Evolutionary conservation across 2,888 invertebrate genomes (phyloP).

Genomic region (Callyntrura sp.): DNA sequence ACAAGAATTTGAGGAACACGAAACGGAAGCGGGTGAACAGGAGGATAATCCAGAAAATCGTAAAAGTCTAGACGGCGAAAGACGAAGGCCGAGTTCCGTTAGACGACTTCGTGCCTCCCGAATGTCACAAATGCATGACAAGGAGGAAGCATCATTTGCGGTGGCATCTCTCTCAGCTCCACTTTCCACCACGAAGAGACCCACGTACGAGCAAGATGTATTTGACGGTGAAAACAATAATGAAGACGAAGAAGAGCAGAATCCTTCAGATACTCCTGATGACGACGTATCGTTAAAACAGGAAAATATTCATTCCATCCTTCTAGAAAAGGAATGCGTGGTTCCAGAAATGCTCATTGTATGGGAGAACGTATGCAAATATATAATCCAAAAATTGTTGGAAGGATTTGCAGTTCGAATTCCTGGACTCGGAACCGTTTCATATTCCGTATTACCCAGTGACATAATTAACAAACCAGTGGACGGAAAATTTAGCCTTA

Average conservation of each 20-base stretch:
- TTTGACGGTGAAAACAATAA: not conserved
- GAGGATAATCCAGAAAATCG: not conserved
- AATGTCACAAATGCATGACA: not conserved
- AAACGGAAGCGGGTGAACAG: not conserved
- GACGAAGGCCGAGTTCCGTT: not conserved
- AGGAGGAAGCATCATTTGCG: not conserved
- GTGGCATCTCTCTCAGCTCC: not conserved
- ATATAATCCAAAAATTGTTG: slow-evolving; percentile 77
- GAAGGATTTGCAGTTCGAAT: slow-evolving; percentile 78
- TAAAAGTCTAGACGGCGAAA: too few relatives aligned
- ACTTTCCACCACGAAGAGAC: not conserved
- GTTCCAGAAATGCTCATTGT: slow-evolving; percentile 78
- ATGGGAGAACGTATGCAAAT: slow-evolving; percentile 79
- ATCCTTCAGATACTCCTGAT: not conserved
- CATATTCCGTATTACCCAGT: slow-evolving; percentile 18
- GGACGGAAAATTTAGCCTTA: not conserved
- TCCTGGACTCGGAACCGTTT: slow-evolving; percentile 81
- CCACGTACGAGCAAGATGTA: not conserved
- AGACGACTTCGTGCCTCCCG: not conserved
- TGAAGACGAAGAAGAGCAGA: slow-evolving; percentile 3
- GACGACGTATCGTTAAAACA: not conserved
- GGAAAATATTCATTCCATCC: slow-evolving; percentile 44
- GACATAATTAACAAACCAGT: not conserved
- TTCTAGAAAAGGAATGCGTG: slow-evolving; percentile 77
- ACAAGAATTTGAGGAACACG: not conserved